These are phyloP conservation scores for Taenioides sp. DNA, from an alignment of 2,797 vertebrate genomes.

Conservation along the genomic window DNA sequence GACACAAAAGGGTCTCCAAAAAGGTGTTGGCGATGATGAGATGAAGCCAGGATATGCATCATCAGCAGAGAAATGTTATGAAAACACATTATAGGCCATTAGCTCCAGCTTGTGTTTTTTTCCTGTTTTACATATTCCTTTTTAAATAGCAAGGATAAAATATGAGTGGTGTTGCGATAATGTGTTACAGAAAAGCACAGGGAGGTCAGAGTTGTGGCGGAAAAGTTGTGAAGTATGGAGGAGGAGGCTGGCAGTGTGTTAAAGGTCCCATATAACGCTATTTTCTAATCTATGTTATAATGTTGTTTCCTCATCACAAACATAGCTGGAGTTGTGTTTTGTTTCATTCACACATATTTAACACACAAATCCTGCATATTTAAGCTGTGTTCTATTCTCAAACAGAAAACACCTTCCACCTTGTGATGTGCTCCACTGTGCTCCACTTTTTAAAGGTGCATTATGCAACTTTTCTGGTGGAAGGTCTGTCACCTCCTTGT, in stretches of 20 bases:
- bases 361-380: no score
- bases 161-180: slow-evolving; percentile 22
- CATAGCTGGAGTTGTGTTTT: no score
- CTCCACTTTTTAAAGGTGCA: no score
- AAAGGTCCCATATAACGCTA: no score
- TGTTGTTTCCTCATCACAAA: no score
- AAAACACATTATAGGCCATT: slow-evolving; percentile 50
- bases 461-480: no score
- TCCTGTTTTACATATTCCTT: slow-evolving; percentile 25
- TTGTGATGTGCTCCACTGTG: no score
- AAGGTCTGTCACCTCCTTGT: no score
- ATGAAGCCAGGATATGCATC: slow-evolving; percentile 28
- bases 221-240: background rate
- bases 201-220: slow-evolving; percentile 19
- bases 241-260: background rate
- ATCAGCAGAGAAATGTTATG: slow-evolving; percentile 38
- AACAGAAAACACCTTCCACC: no score
- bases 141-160: slow-evolving; percentile 40
- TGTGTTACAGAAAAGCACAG: background rate
- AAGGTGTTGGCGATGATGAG: slow-evolving; percentile 12
- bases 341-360: no score
- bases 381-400: no score
- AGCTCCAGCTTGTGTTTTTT: slow-evolving; percentile 25
- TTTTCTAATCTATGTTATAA: no score
- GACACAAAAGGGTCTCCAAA: slow-evolving; percentile 8